A percentile compares a stretch with the other conserved stretches of the same genome.
phyloP scores from a whole-genome alignment of 1,140 invertebrate species.

The Sminthurides bifidus region DNA sequence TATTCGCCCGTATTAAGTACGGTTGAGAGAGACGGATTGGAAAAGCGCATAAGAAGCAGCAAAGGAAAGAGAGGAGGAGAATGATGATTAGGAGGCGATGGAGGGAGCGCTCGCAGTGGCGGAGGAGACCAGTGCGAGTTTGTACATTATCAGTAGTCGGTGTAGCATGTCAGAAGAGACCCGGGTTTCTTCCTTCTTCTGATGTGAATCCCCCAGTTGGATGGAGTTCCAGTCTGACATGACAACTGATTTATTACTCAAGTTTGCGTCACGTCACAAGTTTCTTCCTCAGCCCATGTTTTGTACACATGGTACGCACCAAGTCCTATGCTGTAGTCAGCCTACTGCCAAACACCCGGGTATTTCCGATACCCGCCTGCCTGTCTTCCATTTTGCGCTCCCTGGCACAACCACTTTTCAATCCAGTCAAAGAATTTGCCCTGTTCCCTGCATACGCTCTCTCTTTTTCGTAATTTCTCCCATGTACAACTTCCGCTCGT shows the following conservation, averaged over 20 bases:
- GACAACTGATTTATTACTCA: slow-evolving; percentile 32
- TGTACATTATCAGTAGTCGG: too few species aligned
- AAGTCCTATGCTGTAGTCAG: background rate
- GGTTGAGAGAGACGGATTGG: too few species aligned
- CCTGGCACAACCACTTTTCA: background rate
- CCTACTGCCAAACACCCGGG: background rate
- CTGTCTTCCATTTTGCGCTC: background rate
- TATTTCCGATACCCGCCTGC: background rate
- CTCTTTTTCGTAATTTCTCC: too few species aligned
- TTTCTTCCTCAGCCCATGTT: background rate
- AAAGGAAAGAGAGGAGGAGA: too few species aligned
- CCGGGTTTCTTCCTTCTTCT: slow-evolving; percentile 15
- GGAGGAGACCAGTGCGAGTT: too few species aligned
- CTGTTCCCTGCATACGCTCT: too few species aligned
- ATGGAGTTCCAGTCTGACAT: slow-evolving; percentile 17
- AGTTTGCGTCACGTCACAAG: slow-evolving; percentile 31
- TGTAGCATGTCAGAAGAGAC: slow-evolving; percentile 6
- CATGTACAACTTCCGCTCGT: too few species aligned
- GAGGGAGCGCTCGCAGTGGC: too few species aligned
- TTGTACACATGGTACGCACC: background rate
- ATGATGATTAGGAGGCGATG: too few species aligned
- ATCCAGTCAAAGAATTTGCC: too few species aligned
- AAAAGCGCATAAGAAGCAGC: too few species aligned
- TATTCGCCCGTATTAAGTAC: too few species aligned
- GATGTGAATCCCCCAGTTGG: slow-evolving; percentile 30